Base-by-base conservation (phyloP, 2,113 vertebrate species). In the Phalacrocorax carbo region DNA sequence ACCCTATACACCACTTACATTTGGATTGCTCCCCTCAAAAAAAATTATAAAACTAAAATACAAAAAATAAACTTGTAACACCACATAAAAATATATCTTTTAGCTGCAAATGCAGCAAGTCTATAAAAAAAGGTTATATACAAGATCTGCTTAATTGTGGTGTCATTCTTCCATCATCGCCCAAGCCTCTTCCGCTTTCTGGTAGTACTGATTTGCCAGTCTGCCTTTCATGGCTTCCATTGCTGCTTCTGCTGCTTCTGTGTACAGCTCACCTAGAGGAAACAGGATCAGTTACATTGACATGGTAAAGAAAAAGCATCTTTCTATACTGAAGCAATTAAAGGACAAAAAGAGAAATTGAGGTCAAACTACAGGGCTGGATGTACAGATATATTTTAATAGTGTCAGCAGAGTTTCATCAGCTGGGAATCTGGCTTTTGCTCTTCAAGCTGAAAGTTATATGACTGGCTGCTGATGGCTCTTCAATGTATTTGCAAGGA, bases 101-200 rank as follows among this genome's bases (percentile, higher is more conserved):
- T 75, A 92, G 75, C 71, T 91, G 68, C 38, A 83, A 94, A 95
- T 22, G 61, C 92, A 93, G 61, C 25, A 62, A 84, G 62, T 93
- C 51, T 90, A 61, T 92, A 60, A 69, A 79, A 96, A 90, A 78
- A 22, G 7, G 0, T 11, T 94, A 92, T 97, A 44, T 77, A 96
- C 64, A 97, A 89, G 54, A 94, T 78, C 52, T 25, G 86, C 29
- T 40, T 25, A 15, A 57, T n/a, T 86, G 68, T 13, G 1, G 5
- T 15, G 29, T 97, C 73, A 99, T 49, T 99, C 99, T 93, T 99
- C 99, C 98, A 99, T 98, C 90, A 98, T 95, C 0, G 98, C 98
- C 99, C 99, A 99, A 65, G 99, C 99, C 87, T 99, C 99, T 88
- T 99, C 99, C 1, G 99, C 99, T 96, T 99, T 99, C 97, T 99